Conservation (phyloP, 2,888 invertebrate species). For the Chironomus tentans region DNA sequence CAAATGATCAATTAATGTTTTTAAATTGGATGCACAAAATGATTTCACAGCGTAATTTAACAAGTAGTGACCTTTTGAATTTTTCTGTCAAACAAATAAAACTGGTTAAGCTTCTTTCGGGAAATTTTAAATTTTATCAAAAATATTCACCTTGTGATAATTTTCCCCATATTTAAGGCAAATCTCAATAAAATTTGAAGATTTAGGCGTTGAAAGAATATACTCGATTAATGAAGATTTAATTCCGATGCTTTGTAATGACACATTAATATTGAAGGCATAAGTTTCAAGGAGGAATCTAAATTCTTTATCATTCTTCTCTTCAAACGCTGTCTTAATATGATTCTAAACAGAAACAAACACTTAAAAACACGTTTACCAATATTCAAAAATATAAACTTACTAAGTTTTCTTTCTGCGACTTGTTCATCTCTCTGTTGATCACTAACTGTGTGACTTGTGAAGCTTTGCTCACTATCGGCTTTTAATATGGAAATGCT, state of each 20-base stretch:
- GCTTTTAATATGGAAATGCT: too few relatives aligned
- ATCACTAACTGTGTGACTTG: too few relatives aligned
- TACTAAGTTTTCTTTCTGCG: too few relatives aligned
- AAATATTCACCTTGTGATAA: not conserved
- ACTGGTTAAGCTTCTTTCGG: not conserved
- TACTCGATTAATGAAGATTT: not conserved
- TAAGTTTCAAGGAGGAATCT: not conserved
- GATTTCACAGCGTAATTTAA: not conserved
- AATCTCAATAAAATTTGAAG: not conserved
- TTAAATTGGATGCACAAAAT: not conserved
- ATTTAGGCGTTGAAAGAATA: not conserved
- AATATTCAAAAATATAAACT: too few relatives aligned
- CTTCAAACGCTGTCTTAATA: not conserved
- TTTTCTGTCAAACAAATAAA: not conserved
- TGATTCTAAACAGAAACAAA: too few relatives aligned
- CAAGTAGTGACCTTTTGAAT: not conserved
- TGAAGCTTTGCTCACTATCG: too few relatives aligned
- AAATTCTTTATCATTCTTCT: not conserved
- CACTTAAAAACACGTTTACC: too few relatives aligned
- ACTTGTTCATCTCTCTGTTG: too few relatives aligned
- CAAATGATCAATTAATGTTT: not conserved
- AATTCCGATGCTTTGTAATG: not conserved
- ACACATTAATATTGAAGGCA: not conserved
- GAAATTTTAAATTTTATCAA: not conserved
- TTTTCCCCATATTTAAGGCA: not conserved